Evolutionary conservation across 1,140 invertebrate genomes (phyloP).

Genomic region (Drosophila mayri): DNA sequence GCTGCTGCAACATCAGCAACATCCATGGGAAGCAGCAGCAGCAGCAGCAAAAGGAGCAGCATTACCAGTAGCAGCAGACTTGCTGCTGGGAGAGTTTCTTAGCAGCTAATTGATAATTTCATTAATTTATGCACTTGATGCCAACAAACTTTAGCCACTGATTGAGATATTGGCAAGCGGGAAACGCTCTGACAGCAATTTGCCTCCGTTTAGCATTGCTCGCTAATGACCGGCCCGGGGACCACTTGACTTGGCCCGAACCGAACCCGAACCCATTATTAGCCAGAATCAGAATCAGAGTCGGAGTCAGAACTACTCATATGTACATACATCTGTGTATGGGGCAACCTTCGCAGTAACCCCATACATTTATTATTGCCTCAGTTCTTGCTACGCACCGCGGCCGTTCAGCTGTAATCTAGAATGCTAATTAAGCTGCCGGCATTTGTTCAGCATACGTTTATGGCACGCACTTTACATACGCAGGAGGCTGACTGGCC

Average conservation of each 20-base stretch:
- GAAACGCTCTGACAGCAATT: conserved; percentile 64
- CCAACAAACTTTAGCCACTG: conserved; percentile 43
- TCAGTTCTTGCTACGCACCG: conserved; percentile 67
- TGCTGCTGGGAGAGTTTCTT: conserved; percentile 24
- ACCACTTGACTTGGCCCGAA: conserved; percentile 28
- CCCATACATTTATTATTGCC: conserved; percentile 48
- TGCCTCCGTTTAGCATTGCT: conserved; percentile 60
- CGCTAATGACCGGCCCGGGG: conserved; percentile 28
- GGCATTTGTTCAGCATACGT: conserved; percentile 66
- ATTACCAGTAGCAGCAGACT: conserved; percentile 1
- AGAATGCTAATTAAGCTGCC: conserved; percentile 84
- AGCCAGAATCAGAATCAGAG: conserved; percentile 8
- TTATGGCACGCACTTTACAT: conserved; percentile 69
- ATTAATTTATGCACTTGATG: conserved; percentile 68
- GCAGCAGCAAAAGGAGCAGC: neutral
- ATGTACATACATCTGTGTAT: conserved; percentile 21
- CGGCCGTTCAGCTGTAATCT: conserved; percentile 50
- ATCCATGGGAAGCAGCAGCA: conserved; percentile 45
- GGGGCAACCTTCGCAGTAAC: conserved; percentile 39
- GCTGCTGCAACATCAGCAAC: conserved; percentile 23
- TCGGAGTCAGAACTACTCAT: conserved; percentile 10
- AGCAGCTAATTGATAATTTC: conserved; percentile 73
- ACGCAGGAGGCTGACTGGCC: conserved; percentile 56
- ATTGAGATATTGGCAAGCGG: conserved; percentile 58
- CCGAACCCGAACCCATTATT: conserved; percentile 49